Base-by-base conservation (phyloP, 2,888 invertebrate genomes). In the Lasioglossum vierecki region DNA sequence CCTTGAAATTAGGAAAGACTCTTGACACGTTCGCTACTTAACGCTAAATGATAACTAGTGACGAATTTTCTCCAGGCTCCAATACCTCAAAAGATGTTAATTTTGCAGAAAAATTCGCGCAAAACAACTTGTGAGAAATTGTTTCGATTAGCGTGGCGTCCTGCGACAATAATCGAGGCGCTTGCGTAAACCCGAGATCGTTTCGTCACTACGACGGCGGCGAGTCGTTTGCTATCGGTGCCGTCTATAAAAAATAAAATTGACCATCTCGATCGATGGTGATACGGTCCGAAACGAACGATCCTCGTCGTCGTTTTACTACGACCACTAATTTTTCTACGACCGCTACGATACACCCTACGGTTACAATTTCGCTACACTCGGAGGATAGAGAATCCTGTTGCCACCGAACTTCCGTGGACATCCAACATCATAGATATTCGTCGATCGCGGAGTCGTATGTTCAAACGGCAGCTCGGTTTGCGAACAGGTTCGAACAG, bases 191-290 rank as follows among this genome's bases (percentile, higher is more conserved):
- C 72, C 44, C 77, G 73, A 75, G 22, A 15, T 30, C 44, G 30
- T 41, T 76, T 22, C 83, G 78, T 46, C 80, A 26, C 77, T 71
- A 70, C 49, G 81, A 79, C 83, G 68, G 35, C 30, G 35, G 35
- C 30, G 41, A 77, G 9, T 39, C 83, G 68, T 41, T 35, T 80
- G 79, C 89, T 89, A 83, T 87, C 88, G 63, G 85, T 85, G 87
- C 82, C 89, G 87, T 83, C 88, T 92, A 90, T 87, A 91, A 93
- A 93, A 91, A 93, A 93, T 92, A 93, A 91, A 88, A 90, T 92
- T 88, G 88, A 68, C 63, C 83, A 35, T 68, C 44, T n/a, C 80
- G 66, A 73, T 70, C 82, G 79, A 76, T 73, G 66, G 71, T 66
- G 74, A 73, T 66, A 70, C 86, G 89, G 79, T 76, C 35, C 39